Evolutionary conservation across 2,888 invertebrate species (phyloP), one percentile per base, ranked within the genome.

Genomic region (Drosophila suboccidentalis): DNA sequence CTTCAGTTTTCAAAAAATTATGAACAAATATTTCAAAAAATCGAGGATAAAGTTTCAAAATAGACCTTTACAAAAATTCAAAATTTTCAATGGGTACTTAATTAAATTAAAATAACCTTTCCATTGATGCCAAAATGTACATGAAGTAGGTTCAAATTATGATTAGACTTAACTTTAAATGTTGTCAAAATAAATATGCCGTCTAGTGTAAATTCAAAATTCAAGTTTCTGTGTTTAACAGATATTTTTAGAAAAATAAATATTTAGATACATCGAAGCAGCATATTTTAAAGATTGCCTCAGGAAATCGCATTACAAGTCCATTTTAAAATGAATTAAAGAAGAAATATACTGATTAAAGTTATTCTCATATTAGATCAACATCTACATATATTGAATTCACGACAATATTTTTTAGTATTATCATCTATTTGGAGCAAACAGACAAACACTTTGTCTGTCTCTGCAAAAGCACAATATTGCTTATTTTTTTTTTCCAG

Each of bases 381-480:
- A 15, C n/a, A 15, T 39, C 4, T 15, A 2, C 0, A 2, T 4
- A 2, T 26, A 26, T 47, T 19, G 5, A n/a, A 47, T 50, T 46
- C 58, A 38, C 9, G 6, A 0, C 3, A n/a, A 4, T 9, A 5
- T 19, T 22, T 19, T 22, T 19, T 0, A 2, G 4, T 8, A n/a
- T 29, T 29, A 3, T 15, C 6, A 13, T 15, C 15, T 38, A 47
- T 32, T 26, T 17, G 10, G 2, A 15, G 38, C 36, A 43, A 54
- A 36, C 38, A 72, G 10, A 72, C 60, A 69, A 73, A 49, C 39
- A 69, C 54, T 54, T 13, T 54, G 71, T 71, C 53, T 75, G 50
- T 41, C 43, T 47, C 44, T 29, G 58, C 22, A 53, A 71, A 19
- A n/a, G 41, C 10, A 36, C 13, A 68, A 44, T 59, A 60, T 67